Percentiles rank a stretch among this genome's conserved stretches.
Conservation (phyloP, 1,140 invertebrate genomes). For the Archivesica marissinica region DNA sequence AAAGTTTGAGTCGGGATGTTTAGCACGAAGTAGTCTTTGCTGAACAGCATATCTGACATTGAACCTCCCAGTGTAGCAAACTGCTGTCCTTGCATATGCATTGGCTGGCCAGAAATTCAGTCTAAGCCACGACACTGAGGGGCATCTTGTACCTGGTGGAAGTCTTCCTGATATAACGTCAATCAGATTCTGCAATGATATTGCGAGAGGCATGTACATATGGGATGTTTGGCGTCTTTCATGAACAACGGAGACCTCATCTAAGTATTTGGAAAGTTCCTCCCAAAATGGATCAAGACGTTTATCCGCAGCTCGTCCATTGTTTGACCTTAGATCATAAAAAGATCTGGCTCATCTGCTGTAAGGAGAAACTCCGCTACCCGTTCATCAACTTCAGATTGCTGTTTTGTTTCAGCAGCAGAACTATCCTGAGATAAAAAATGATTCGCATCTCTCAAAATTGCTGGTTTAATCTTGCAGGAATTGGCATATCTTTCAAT, state of each 20-base stretch:
- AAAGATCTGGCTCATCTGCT: slow-evolving; percentile 54
- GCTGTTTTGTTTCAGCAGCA: background rate
- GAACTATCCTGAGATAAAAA: background rate
- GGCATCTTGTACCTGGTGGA: background rate
- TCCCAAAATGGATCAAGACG: slow-evolving; percentile 57
- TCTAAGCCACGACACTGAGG: background rate
- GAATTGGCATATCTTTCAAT: slow-evolving; percentile 21
- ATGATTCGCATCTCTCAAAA: background rate
- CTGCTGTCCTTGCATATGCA: background rate
- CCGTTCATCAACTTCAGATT: slow-evolving; percentile 2
- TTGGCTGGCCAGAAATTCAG: slow-evolving; percentile 1
- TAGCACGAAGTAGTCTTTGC: background rate
- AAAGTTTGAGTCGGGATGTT: slow-evolving; percentile 17
- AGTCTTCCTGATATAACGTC: background rate
- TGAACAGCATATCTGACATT: slow-evolving; percentile 23
- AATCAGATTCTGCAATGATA: background rate
- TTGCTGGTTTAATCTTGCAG: background rate
- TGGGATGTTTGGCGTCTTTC: background rate
- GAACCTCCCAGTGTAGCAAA: slow-evolving; percentile 14
- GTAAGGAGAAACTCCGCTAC: slow-evolving; percentile 8
- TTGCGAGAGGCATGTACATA: background rate
- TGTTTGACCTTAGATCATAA: slow-evolving; percentile 49
- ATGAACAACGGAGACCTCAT: slow-evolving; percentile 26
- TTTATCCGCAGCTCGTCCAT: slow-evolving; percentile 36
- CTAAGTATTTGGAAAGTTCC: slow-evolving; percentile 44